A percentile compares a stretch with the other conserved stretches of the same genome.
These are phyloP conservation scores for Heteromyza rotundicornis DNA, from an alignment of 2,888 invertebrate species.

Conservation along the genomic window DNA sequence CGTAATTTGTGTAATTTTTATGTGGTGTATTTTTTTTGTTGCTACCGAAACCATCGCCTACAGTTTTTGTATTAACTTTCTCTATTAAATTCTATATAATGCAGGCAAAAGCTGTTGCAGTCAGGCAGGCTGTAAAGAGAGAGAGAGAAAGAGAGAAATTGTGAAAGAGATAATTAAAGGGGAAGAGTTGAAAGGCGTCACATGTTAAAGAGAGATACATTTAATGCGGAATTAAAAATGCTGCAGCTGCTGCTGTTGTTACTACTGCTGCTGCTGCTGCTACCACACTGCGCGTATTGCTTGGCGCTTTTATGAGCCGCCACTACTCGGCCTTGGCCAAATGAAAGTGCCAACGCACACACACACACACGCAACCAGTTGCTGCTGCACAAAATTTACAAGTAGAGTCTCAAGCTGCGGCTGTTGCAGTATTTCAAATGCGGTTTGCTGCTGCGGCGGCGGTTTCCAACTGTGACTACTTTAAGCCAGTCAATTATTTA, in stretches of 20 bases:
- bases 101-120: constrained; percentile 50
- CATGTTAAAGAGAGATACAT: not conserved
- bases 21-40: too few species aligned
- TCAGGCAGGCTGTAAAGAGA: constrained; percentile 34
- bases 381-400: too few species aligned
- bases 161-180: constrained; percentile 14
- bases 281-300: not conserved
- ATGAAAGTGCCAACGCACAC: constrained; percentile 23
- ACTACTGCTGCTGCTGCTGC: constrained; percentile 36
- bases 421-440: too few species aligned
- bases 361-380: not conserved
- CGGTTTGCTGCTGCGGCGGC: not conserved
- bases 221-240: constrained; percentile 20
- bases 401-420: too few species aligned
- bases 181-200: too few species aligned
- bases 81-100: constrained; percentile 49
- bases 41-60: too few species aligned
- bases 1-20: too few species aligned
- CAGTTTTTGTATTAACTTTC: constrained; percentile 37
- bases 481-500: not conserved
- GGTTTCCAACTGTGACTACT: not conserved
- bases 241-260: constrained; percentile 30
- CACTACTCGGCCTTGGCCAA: too few species aligned
- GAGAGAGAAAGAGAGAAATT: constrained; percentile 36
- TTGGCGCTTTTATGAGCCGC: too few species aligned